A percentile compares a stretch with the other conserved stretches of the same genome.
Conservation (phyloP, 2,797 vertebrate genomes). For the Muscicapa striata region DNA sequence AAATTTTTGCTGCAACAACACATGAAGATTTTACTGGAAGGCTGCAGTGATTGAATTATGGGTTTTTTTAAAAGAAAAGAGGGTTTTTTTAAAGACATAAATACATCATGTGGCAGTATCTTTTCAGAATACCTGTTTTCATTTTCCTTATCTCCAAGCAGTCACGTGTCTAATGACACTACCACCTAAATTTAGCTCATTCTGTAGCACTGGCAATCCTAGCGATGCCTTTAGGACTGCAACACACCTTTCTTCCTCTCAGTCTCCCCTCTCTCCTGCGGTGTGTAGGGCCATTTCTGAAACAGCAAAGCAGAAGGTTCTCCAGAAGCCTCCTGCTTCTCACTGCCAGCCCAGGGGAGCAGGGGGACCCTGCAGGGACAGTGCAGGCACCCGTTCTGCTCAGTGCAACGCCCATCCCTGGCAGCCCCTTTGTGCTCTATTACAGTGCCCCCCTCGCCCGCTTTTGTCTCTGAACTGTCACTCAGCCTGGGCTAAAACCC, state of each 20-base stretch:
- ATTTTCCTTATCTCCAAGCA: constrained; percentile 19
- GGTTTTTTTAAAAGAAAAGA: neutral
- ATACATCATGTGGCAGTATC: neutral
- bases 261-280: neutral
- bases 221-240: constrained; percentile 13
- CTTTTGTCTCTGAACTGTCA: constrained; percentile 50
- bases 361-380: neutral
- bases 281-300: fast-evolving
- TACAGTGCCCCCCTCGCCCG: neutral
- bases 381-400: neutral
- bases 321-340: neutral
- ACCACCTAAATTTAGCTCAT: constrained; percentile 66
- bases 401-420: constrained; percentile 10
- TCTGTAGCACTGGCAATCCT: constrained; percentile 27
- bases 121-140: constrained; percentile 52
- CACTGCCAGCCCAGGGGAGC: neutral
- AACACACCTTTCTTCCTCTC: constrained; percentile 21
- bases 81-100: neutral
- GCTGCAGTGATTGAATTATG: neutral
- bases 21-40: neutral
- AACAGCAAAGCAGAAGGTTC: neutral
- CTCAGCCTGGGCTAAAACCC: neutral
- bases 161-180: constrained; percentile 61
- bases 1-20: neutral
- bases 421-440: constrained; percentile 18